Base-by-base conservation (phyloP, 2,888 invertebrate genomes). In the Emmelina monodactyla region DNA sequence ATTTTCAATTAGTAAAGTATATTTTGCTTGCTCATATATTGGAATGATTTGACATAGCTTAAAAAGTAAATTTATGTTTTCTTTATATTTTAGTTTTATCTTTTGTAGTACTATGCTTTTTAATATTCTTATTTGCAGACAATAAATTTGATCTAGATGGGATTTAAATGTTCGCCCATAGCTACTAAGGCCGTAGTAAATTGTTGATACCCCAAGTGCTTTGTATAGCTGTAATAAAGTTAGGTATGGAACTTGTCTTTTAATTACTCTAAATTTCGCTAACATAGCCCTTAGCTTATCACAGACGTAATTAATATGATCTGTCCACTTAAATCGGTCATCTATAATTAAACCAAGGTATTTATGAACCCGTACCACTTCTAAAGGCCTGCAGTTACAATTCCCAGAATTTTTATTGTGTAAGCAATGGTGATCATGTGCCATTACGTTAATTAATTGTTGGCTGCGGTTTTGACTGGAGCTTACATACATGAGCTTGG, bases 141-240 rank as follows among this genome's bases (percentile, higher is more conserved):
- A 9, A 9, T 31, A 15, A 3, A 31, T 12, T 9, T 31, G 13
- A 11, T 31, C 15, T 2, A 31, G 15, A 14, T 31, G 15, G 7
- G 31, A 14, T 31, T 14, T 31, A 14, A 31, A 31, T 3, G 31
- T 31, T 14, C 31, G 7, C 6, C 31, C 31, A 14, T 31, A 31
- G 15, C 12, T 13, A 14, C n/a, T 31, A 3, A 31, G 15, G 9
- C 31, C 14, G 13, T 31, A 31, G 10, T 14, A 7, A 5, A 31
- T 16, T 11, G 11, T 5, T 3, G 31, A 31, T 4, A 16, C 31
- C 16, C 10, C 31, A 12, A 31, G 16, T 3, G 31, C 31, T 16
- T 14, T n/a, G n/a, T n/a, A n/a, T n/a, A n/a, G n/a, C n/a, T n/a
- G n/a, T n/a, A n/a, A n/a, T n/a, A n/a, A n/a, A 31, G 12, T 11